Evolutionary conservation across 2,797 vertebrate genomes (phyloP).

Genomic region (Ispidina picta): DNA sequence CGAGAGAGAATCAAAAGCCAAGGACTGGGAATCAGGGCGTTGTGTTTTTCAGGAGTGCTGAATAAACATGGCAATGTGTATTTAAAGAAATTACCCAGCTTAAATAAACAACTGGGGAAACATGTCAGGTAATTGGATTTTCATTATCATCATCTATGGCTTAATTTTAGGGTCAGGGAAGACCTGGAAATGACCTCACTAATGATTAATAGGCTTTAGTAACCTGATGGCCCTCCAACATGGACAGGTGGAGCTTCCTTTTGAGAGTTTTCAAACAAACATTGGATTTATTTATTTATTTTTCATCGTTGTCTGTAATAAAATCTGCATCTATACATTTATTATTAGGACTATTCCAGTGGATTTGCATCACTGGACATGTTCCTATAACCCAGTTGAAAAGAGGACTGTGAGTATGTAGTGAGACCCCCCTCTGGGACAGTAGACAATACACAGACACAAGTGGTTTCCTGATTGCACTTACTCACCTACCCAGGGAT

Average conservation of each 20-base stretch:
- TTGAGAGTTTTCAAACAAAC: slow-evolving; percentile 25
- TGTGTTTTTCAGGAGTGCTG: slow-evolving; percentile 50
- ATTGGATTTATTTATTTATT: not conserved
- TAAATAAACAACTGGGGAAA: slow-evolving; percentile 66
- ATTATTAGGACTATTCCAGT: slow-evolving; percentile 13
- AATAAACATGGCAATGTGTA: slow-evolving; percentile 67
- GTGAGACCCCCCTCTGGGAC: not conserved
- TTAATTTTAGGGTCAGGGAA: slow-evolving; percentile 68
- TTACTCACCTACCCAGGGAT: not conserved
- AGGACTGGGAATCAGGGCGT: slow-evolving; percentile 14
- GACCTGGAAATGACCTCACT: slow-evolving; percentile 37
- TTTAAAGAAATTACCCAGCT: slow-evolving; percentile 71
- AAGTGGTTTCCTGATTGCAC: slow-evolving; percentile 51
- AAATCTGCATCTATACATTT: not conserved
- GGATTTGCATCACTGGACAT: not conserved
- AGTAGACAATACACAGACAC: slow-evolving; percentile 50
- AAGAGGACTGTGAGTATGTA: not conserved
- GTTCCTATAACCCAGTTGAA: not conserved
- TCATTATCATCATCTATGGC: slow-evolving; percentile 18
- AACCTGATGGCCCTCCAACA: not conserved
- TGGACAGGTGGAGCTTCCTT: slow-evolving; percentile 62
- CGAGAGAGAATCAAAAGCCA: not conserved
- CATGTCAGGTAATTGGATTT: slow-evolving; percentile 4
- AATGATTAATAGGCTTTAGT: slow-evolving; percentile 42
- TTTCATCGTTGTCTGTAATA: not conserved